phyloP scores from a whole-genome alignment of 2,113 vertebrate species.

The Nibea coibor region DNA sequence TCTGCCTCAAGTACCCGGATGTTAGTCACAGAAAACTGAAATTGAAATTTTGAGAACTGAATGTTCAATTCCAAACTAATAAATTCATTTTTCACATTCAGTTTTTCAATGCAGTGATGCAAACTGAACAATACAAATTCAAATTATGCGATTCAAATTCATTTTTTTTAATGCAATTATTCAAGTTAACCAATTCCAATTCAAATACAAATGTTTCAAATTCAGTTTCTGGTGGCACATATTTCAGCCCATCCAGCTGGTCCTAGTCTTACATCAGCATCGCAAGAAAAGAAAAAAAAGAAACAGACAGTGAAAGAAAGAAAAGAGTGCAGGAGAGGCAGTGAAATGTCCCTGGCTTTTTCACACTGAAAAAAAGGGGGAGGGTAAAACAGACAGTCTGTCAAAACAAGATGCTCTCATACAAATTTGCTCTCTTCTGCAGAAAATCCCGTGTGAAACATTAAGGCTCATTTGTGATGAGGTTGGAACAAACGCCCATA shows the following conservation, averaged over 20 bases:
- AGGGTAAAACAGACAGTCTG: conserved; percentile 67
- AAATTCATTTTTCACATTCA: too few species aligned
- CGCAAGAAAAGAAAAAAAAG: not conserved
- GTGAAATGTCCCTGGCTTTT: conserved; percentile 43
- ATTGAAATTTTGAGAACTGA: too few species aligned
- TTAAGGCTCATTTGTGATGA: conserved; percentile 76
- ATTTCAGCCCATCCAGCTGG: not conserved
- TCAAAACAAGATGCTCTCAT: conserved; percentile 73
- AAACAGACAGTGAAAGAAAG: not conserved
- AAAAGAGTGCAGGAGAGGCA: conserved; percentile 10
- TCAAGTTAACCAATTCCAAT: too few species aligned
- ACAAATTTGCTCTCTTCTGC: conserved; percentile 66
- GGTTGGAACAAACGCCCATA: conserved; percentile 76
- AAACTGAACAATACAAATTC: too few species aligned
- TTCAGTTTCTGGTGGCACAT: too few species aligned
- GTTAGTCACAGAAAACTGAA: too few species aligned
- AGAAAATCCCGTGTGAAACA: conserved; percentile 76
- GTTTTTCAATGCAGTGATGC: too few species aligned
- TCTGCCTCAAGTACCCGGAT: too few species aligned
- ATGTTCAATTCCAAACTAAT: too few species aligned
- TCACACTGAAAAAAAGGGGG: conserved; percentile 30
- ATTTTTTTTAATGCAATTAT: too few species aligned
- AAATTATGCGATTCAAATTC: too few species aligned
- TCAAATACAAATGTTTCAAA: too few species aligned
- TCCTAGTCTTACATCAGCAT: conserved; percentile 6